These are phyloP conservation scores for Chymomyza amoena DNA, from an alignment of 2,888 invertebrate genomes.

Conservation along the genomic window DNA sequence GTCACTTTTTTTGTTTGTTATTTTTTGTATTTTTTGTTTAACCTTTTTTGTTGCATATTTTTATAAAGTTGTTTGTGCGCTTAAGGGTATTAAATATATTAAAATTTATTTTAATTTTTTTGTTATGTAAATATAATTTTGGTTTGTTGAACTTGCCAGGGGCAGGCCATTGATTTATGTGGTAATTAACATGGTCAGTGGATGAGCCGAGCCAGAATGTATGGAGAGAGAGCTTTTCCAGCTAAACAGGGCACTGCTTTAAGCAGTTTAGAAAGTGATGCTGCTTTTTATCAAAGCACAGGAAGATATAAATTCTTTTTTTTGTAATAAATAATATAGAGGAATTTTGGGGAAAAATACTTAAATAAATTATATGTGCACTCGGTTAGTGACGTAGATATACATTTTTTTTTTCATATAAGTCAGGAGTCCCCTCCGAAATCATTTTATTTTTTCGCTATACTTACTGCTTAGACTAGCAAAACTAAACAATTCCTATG, in stretches of 20 bases:
- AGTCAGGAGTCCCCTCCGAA: no score
- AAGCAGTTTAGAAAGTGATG: not conserved
- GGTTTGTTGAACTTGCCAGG: constrained; percentile 56
- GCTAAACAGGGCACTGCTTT: not conserved
- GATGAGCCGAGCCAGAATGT: not conserved
- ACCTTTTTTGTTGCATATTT: not conserved
- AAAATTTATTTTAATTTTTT: not conserved
- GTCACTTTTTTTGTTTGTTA: not conserved
- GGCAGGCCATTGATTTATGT: constrained; percentile 23
- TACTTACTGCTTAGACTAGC: no score
- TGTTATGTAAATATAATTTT: constrained; percentile 17
- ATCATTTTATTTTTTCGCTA: no score
- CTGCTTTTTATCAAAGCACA: not conserved
- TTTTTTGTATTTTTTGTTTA: not conserved
- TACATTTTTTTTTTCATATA: no score
- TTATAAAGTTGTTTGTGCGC: not conserved
- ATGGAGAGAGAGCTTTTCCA: not conserved
- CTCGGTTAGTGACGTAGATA: no score
- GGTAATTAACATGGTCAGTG: constrained; percentile 26
- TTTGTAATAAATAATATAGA: not conserved
- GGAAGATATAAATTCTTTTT: not conserved
- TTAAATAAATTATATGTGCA: not conserved
- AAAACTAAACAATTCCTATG: no score
- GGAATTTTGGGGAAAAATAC: not conserved
- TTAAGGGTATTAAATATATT: not conserved